Evolutionary conservation across 2,888 invertebrate species (phyloP), one percentile per base, ranked within the genome.

Genomic region (Aspidiotus destructor): DNA sequence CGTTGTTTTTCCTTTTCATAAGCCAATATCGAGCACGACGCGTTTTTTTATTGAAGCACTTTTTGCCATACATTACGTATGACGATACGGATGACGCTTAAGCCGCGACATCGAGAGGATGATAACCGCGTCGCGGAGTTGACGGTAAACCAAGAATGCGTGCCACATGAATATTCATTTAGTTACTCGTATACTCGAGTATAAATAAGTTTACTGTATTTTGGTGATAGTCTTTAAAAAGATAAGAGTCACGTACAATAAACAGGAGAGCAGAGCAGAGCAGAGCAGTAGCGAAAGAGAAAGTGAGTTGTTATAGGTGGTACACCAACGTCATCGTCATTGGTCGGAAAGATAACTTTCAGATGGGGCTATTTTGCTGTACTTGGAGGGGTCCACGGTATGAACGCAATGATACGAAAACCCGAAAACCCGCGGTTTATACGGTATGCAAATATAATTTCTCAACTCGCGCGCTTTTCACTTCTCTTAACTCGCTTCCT

Each of bases 81-180:
- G 28, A 28, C 48, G 48, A 11, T 48, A n/a, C 48, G 48, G 48
- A 48, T 48, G 6, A 48, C 5, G 28, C 2, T 48, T 48, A 48
- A 48, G 48, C 48, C n/a, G 48, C 48, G 48, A 48, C 48, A n/a
- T 48, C 48, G 48, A 5, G 28, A 28, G 28, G 6, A 48, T 48
- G 48, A 48, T 48, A 48, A 13, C 48, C 48, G 48, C 10, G 48
- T 48, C 48, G 48, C 6, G 48, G 48, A n/a, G 58, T 7, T 8
- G 58, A 6, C 55, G 55, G n/a, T 13, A 2, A 40, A 40, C 17
- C 10, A 28, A 15, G 52, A 48, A 44, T 44, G 40, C 42, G 17
- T 17, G 48, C 62, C 62, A 52, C 62, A 62, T 62, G 62, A 62
- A 62, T 62, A 62, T 62, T 62, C 62, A 62, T 62, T 44, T 62